These are phyloP conservation scores for Nasonia oneida DNA, from an alignment of 2,888 invertebrate species.

Conservation along the genomic window DNA sequence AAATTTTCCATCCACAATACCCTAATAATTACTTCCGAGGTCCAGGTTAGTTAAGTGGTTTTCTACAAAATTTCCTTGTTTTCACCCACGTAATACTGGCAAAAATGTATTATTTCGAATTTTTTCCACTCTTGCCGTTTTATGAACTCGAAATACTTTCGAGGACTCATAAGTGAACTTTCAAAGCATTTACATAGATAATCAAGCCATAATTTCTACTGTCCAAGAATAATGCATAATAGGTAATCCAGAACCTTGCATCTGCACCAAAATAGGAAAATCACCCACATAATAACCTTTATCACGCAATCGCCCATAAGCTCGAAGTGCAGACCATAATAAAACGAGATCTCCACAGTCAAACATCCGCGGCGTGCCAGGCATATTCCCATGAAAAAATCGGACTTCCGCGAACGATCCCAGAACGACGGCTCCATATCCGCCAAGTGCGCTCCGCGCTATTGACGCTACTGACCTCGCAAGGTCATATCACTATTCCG, in stretches of 20 bases:
- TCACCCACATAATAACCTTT: neutral
- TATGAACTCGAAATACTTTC: neutral
- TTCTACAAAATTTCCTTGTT: neutral
- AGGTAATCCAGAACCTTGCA: too few relatives aligned
- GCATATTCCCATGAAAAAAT: too few relatives aligned
- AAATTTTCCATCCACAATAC: neutral
- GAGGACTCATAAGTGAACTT: too few relatives aligned
- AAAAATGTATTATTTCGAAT: neutral
- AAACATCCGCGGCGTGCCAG: neutral
- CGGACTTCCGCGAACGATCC: neutral
- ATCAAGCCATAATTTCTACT: too few relatives aligned
- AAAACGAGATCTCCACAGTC: neutral
- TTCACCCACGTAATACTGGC: neutral
- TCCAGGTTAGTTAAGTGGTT: neutral
- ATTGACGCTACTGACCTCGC: conserved; percentile 39
- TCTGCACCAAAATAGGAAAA: neutral
- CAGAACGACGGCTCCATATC: neutral
- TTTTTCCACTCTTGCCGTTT: neutral
- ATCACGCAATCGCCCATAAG: neutral
- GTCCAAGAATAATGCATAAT: too few relatives aligned
- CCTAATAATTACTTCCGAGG: neutral
- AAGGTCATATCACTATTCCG: conserved; percentile 38
- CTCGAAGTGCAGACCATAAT: neutral
- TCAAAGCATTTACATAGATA: too few relatives aligned
- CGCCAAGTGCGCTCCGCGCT: neutral